Conservation (phyloP, 2,888 invertebrate genomes). For the Branchipolynoe longqiensis region DNA sequence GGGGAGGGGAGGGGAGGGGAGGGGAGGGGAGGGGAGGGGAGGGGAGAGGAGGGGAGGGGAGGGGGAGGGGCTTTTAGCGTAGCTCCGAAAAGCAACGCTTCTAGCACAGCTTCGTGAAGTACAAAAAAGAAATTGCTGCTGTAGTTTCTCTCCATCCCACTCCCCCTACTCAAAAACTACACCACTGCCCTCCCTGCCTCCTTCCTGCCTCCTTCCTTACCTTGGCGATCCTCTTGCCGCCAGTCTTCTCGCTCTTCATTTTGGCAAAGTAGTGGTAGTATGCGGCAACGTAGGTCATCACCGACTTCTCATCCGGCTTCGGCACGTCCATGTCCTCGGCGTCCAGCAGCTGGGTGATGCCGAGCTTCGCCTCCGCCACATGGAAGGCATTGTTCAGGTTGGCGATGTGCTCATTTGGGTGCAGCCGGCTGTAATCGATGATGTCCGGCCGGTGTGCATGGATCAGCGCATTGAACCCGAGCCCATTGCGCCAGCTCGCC, state of each 20-base stretch:
- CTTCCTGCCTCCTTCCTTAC: no score
- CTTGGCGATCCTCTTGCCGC: slow-evolving; percentile 97
- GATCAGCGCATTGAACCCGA: slow-evolving; percentile 99
- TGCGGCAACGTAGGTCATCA: slow-evolving; percentile 99
- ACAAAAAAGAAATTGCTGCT: no score
- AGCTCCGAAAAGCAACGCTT: no score
- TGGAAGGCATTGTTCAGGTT: slow-evolving; percentile 99
- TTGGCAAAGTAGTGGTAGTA: slow-evolving; percentile 99
- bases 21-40: no score
- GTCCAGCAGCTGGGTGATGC: slow-evolving; percentile 87
- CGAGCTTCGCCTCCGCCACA: slow-evolving; percentile 94
- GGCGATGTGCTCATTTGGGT: slow-evolving; percentile 92
- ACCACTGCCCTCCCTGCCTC: not conserved
- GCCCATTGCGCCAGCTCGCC: slow-evolving; percentile 96
- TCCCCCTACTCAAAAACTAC: not conserved
- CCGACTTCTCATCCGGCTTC: slow-evolving; percentile 98
- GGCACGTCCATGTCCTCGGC: slow-evolving; percentile 92
- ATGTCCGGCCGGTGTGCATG: slow-evolving; percentile 97
- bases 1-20: no score
- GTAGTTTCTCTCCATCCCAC: no score
- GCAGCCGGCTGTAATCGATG: slow-evolving; percentile 92
- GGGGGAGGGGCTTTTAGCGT: no score
- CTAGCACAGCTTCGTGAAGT: no score
- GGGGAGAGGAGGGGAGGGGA: no score
- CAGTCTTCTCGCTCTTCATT: slow-evolving; percentile 99